Conservation (phyloP, 2,797 vertebrate genomes). For the Sebastes taczanowskii region DNA sequence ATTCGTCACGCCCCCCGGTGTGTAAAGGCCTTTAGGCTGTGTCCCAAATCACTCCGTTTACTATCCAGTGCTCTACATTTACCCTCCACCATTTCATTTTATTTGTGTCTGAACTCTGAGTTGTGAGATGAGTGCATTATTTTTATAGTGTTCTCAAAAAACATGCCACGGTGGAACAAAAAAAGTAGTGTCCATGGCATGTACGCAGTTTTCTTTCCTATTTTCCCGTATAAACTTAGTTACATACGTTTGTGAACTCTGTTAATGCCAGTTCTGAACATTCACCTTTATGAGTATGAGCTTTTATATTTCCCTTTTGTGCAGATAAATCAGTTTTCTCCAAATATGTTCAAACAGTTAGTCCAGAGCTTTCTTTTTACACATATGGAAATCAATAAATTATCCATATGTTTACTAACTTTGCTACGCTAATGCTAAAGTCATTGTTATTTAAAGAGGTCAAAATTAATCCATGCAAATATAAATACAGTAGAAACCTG, state of each 20-base stretch:
- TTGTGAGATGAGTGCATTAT: not conserved
- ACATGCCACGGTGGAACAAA: not conserved
- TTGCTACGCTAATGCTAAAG: constrained; percentile 43
- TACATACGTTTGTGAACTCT: constrained; percentile 3
- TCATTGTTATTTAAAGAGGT: constrained; percentile 58
- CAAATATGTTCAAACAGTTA: not conserved
- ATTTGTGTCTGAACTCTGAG: not conserved
- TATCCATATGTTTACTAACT: not conserved
- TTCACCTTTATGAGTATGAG: constrained; percentile 11
- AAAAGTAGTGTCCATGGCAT: not conserved
- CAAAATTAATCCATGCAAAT: constrained; percentile 60
- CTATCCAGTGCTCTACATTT: not conserved
- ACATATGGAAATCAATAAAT: not conserved
- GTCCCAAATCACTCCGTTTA: not conserved
- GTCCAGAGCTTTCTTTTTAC: constrained; percentile 6
- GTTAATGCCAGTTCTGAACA: constrained; percentile 31
- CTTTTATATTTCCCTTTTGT: constrained; percentile 59
- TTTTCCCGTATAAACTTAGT: not conserved
- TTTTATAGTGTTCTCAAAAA: not conserved
- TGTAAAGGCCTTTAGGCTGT: not conserved
- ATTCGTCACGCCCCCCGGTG: too few relatives aligned
- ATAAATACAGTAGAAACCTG: constrained; percentile 62
- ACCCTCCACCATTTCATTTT: not conserved
- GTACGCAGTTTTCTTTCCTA: not conserved
- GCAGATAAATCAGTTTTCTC: constrained; percentile 17